Conservation (phyloP, 2,888 invertebrate species). For the Gastrophysa polygoni region DNA sequence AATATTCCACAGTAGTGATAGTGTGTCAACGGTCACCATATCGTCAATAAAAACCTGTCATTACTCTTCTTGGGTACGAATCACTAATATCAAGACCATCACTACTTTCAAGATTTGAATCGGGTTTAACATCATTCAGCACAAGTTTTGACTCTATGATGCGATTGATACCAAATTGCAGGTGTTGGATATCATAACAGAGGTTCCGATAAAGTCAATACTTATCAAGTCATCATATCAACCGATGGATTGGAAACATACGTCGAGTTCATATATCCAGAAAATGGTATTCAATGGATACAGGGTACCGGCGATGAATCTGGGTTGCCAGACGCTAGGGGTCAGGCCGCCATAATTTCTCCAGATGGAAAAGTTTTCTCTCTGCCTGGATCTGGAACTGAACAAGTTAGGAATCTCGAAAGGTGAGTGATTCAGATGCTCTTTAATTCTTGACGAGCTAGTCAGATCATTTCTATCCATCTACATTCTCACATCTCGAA, state of each 20-base stretch:
- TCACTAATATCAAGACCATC: too few relatives aligned
- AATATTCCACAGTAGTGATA: too few relatives aligned
- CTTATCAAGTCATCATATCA: constrained; percentile 81
- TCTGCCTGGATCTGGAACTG: constrained; percentile 89
- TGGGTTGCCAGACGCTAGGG: constrained; percentile 86
- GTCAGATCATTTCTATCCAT: too few relatives aligned
- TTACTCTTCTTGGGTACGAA: too few relatives aligned
- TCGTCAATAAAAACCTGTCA: too few relatives aligned
- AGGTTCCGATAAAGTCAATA: constrained; percentile 77
- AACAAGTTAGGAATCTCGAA: constrained; percentile 79
- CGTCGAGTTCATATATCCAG: constrained; percentile 85
- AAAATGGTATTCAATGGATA: constrained; percentile 90
- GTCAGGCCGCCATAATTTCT: constrained; percentile 90
- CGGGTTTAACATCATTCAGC: too few relatives aligned
- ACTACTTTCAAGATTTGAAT: too few relatives aligned
- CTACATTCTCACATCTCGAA: too few relatives aligned
- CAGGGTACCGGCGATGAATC: constrained; percentile 77
- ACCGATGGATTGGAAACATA: constrained; percentile 82
- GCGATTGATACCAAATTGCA: constrained; percentile 16
- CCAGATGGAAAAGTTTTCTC: constrained; percentile 78
- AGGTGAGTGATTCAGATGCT: constrained; percentile 65
- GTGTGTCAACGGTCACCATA: too few relatives aligned
- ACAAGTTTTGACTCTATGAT: too few relatives aligned
- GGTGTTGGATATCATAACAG: constrained; percentile 80
- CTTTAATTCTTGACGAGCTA: too few relatives aligned